Evolutionary conservation across 2,113 vertebrate genomes (phyloP), one percentile per base, ranked within the genome.

Genomic region (Malurus elegans): DNA sequence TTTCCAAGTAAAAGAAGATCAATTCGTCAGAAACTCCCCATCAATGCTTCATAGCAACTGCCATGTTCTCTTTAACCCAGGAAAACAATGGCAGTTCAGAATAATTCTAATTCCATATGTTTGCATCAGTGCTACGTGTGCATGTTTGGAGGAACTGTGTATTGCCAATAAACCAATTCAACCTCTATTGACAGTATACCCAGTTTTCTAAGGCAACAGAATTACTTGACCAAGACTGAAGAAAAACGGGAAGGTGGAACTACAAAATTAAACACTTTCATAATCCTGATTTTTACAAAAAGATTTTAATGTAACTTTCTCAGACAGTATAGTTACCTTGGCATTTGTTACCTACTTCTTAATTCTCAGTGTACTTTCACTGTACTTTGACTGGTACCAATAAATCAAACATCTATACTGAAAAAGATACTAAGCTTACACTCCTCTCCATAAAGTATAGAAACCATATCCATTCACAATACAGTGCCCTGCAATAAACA

Each of bases 41-140:
- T 89, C 26, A 71, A 56, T 74, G 81, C 72, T 93, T 84, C 61
- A 89, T 32, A 72, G 76, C 44, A 86, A 86, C 29, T 66, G 26
- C 44, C n/a, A 56, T 5, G 10, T 31, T 58, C 16, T 47, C 51
- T 79, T 21, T 81, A 84, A 64, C 14, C 23, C n/a, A 85, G 47
- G 65, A 54, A 73, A 54, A n/a, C 26, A 73, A 83, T 4, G 48
- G 65, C 70, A 81, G 53, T 23, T 74, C 65, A 75, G n/a, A 62
- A 23, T 62, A 45, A 91, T 40, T 71, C 28, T 19, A 64, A 87
- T 40, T 74, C n/a, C 32, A 10, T 56, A 60, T 42, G 26, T 34
- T 14, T 56, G 14, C 47, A 29, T 38, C 79, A 38, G 21, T n/a
- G 12, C 44, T 51, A 20, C 7, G 23, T 9, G 34, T 20, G 21